Evolutionary conservation across 2,797 vertebrate genomes (phyloP).

Genomic region (Xerus rutilus): DNA sequence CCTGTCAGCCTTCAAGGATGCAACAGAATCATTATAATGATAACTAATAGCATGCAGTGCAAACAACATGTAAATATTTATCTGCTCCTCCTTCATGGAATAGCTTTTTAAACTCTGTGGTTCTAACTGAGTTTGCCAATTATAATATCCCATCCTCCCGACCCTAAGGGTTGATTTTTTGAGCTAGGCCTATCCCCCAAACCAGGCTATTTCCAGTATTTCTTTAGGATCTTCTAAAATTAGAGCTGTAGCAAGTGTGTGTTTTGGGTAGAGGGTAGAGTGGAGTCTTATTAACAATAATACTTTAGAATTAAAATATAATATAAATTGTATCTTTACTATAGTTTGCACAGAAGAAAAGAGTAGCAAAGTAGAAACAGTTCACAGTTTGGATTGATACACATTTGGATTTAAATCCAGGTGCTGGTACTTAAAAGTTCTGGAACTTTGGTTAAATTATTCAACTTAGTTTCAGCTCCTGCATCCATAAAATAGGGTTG

Average conservation of each 20-base stretch:
- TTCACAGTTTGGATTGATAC: background rate
- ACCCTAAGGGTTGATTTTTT: background rate
- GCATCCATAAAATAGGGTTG: background rate
- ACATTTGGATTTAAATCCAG: constrained; percentile 7
- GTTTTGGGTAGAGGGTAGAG: background rate
- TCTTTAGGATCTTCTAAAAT: constrained; percentile 32
- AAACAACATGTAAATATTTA: background rate
- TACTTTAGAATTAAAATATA: background rate
- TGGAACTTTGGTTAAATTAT: background rate
- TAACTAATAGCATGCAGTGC: background rate
- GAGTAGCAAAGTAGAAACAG: background rate
- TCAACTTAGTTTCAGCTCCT: background rate
- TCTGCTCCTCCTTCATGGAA: background rate
- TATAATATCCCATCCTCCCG: constrained; percentile 20
- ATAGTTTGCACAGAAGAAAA: constrained; percentile 22
- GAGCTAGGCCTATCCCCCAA: background rate
- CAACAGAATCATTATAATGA: constrained; percentile 5
- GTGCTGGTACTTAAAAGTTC: background rate
- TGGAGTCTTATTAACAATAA: background rate
- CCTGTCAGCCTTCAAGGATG: background rate
- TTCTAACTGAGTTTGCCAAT: constrained; percentile 13
- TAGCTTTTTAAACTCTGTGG: constrained; percentile 38
- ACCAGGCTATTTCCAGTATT: constrained; percentile 26
- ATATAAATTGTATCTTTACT: background rate
- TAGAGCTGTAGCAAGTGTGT: background rate